Evolutionary conservation across 2,797 vertebrate genomes (phyloP).

Genomic region (Ceryle rudis): DNA sequence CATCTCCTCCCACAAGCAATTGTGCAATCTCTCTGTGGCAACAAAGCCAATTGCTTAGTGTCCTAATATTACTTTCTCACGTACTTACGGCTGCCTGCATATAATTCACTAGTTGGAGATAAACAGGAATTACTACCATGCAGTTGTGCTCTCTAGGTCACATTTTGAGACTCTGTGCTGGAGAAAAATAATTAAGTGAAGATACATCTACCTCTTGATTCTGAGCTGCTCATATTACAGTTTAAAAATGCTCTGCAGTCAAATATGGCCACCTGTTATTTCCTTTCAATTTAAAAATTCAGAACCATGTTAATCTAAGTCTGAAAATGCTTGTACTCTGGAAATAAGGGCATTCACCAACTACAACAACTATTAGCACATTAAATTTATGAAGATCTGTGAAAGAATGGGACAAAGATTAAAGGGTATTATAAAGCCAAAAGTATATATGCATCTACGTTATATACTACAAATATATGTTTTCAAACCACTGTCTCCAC

Average conservation of each 20-base stretch:
- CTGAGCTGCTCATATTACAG: neutral
- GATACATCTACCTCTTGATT: neutral
- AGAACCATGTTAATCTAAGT: neutral
- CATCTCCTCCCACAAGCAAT: constrained; percentile 28
- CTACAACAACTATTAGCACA: constrained; percentile 61
- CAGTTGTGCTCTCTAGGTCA: constrained; percentile 20
- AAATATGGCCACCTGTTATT: constrained; percentile 50
- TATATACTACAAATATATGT: neutral
- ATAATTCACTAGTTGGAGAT: constrained; percentile 37
- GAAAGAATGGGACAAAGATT: constrained; percentile 57
- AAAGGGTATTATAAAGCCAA: constrained; percentile 66
- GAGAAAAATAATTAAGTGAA: constrained; percentile 48
- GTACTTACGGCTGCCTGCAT: constrained; percentile 6
- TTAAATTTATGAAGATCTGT: constrained; percentile 58
- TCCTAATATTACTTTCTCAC: constrained; percentile 13
- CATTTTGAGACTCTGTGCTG: neutral
- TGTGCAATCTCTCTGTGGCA: constrained; percentile 37
- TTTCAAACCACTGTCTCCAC: constrained; percentile 75
- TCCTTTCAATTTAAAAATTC: constrained; percentile 30
- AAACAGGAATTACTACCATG: constrained; percentile 39
- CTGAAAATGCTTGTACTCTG: constrained; percentile 19
- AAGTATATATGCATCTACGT: constrained; percentile 34
- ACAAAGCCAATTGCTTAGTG: constrained; percentile 9
- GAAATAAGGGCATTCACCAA: constrained; percentile 25
- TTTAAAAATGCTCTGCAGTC: constrained; percentile 16